Base-by-base conservation (phyloP, 1,140 invertebrate species). In the Drosophila varians region DNA sequence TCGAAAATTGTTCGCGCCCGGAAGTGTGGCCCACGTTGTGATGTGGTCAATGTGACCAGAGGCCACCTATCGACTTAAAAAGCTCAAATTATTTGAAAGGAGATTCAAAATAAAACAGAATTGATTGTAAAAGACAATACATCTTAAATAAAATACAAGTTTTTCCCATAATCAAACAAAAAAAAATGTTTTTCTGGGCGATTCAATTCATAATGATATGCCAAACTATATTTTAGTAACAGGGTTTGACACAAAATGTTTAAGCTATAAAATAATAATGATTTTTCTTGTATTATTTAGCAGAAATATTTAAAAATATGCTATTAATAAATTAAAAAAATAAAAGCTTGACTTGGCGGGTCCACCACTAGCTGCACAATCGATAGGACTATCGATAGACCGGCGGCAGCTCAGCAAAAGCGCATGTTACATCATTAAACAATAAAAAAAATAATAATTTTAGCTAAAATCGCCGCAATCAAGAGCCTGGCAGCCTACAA, bases 391-490 rank as follows among this genome's bases (percentile, higher is more conserved):
- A 43, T 60, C 47, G 25, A 60, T 43, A 61, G 12, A 6, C 11
- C 19, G 16, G 12, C 14, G 28, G 23, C 23, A 31, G 25, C 49
- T 48, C 56, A 55, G 14, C 12, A 18, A 48, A 48, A 48, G 25
- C 25, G 46, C 46, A 48, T 66, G 71, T 76, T 76, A 76, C 70
- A 76, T 76, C 71, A 74, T 74, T 74, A 76, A 65, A 69, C 53
- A 52, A 68, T 62, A 62, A 1, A 62, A 1, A 62, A 76, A 48
- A 8, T 43, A 70, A 62, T 57, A 57, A 69, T 45, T 38, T 56
- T 68, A 48, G 14, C 21, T 19, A 16, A 40, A 43, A 43, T 40
- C 14, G 31, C 42, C 12, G 12, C 36, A 38, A 36, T 43, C n/a
- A 36, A 64, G 46, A 49, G 49, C 54, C 53, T 36, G 57, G 36